These are phyloP conservation scores for Falcaria lacertinaria DNA, from an alignment of 2,888 invertebrate genomes.

Conservation along the genomic window DNA sequence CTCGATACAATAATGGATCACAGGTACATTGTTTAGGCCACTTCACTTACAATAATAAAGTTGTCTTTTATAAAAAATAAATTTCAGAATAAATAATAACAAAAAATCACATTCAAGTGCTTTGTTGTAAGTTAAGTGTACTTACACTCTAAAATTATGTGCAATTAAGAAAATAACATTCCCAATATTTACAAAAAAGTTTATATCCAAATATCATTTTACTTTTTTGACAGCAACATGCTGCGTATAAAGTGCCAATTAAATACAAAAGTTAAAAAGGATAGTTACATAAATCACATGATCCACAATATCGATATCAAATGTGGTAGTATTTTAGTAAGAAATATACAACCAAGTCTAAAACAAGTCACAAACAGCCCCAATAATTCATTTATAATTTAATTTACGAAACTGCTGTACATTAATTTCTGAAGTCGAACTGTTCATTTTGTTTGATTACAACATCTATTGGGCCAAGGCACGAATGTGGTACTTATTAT, in stretches of 20 bases:
- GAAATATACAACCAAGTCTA: neutral
- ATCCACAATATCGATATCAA: conserved; percentile 9
- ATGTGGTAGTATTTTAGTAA: conserved; percentile 5
- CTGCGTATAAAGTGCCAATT: conserved; percentile 13
- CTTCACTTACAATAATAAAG: neutral
- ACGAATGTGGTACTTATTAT: conserved; percentile 62
- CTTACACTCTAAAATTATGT: conserved; percentile 28
- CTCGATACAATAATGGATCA: conserved; percentile 26
- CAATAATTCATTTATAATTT: neutral
- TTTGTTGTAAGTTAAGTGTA: too few species aligned
- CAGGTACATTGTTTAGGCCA: conserved; percentile 32
- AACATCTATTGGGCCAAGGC: conserved; percentile 64
- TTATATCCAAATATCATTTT: conserved; percentile 13
- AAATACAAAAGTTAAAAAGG: conserved; percentile 30
- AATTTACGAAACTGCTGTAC: conserved; percentile 29
- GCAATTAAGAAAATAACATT: conserved; percentile 25
- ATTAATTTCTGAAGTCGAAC: conserved; percentile 26
- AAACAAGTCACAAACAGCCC: neutral
- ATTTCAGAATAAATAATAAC: conserved; percentile 4
- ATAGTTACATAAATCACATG: conserved; percentile 26
- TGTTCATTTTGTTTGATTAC: conserved; percentile 35
- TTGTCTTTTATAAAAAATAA: conserved; percentile 2
- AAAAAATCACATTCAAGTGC: conserved; percentile 29
- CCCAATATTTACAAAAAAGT: conserved; percentile 41
- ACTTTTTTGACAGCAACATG: conserved; percentile 7